Evolutionary conservation across 2,797 vertebrate genomes (phyloP).

Genomic region (Gymnothorax javanicus): DNA sequence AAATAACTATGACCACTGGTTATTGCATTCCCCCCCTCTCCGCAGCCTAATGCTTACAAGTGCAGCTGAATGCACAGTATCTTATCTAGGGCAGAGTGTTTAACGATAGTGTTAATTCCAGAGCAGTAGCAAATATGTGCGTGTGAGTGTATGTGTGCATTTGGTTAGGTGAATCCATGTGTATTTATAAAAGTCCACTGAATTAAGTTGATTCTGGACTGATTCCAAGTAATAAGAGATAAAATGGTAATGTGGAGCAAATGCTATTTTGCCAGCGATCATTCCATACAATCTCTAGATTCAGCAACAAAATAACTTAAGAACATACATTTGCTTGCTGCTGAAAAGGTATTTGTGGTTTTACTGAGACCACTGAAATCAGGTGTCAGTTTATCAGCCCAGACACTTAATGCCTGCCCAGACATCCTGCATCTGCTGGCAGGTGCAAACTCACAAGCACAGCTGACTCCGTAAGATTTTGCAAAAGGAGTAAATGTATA

Average conservation of each 20-base stretch:
- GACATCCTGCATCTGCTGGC: not conserved
- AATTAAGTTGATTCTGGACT: not conserved
- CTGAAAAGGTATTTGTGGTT: not conserved
- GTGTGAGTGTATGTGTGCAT: not conserved
- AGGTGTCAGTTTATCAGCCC: not conserved
- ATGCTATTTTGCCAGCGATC: not conserved
- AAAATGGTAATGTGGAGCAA: not conserved
- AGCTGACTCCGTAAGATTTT: conserved; percentile 7
- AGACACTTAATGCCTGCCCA: conserved; percentile 12
- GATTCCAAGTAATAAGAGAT: conserved; percentile 3
- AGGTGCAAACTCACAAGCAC: conserved; percentile 14
- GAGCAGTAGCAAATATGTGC: not conserved
- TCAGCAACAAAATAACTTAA: not conserved
- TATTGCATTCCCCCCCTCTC: not conserved
- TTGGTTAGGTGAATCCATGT: not conserved
- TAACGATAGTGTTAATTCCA: not conserved
- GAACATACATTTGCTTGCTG: conserved; percentile 1
- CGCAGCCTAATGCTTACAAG: not conserved
- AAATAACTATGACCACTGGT: not conserved
- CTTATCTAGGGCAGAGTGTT: not conserved
- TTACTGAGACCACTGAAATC: conserved; percentile 16
- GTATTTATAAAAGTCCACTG: not conserved
- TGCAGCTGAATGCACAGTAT: not conserved
- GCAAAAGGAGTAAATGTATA: conserved; percentile 2
- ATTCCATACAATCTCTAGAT: not conserved